phyloP scores from a whole-genome alignment of 92 coral and sea anemone genomes.

The Phymanthus crucifer region DNA sequence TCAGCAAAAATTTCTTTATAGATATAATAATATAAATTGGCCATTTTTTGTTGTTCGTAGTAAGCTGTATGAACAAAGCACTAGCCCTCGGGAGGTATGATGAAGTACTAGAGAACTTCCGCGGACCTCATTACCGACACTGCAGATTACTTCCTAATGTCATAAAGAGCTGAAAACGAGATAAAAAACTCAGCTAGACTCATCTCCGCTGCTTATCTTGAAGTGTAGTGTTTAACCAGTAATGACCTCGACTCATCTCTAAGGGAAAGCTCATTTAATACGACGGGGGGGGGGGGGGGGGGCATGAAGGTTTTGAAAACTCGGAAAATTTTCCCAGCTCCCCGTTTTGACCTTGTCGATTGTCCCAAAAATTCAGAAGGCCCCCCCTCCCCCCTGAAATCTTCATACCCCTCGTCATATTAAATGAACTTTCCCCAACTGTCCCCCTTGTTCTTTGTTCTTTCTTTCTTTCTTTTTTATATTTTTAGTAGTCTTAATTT shows the following conservation, averaged over 20 bases:
- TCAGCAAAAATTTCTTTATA: too few species aligned
- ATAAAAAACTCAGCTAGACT: slow-evolving; percentile 3
- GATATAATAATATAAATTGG: neutral
- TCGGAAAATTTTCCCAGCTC: too few species aligned
- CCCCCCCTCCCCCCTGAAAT: too few species aligned
- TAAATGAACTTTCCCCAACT: too few species aligned
- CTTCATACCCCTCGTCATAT: too few species aligned
- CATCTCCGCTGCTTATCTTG: slow-evolving; percentile 24
- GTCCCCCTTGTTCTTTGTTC: neutral
- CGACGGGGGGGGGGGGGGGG: too few species aligned
- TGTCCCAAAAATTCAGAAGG: too few species aligned
- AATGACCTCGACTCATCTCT: slow-evolving; percentile 14
- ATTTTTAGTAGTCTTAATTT: neutral
- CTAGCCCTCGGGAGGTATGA: slow-evolving; percentile 26
- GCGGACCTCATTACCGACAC: slow-evolving; percentile 18
- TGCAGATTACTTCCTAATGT: slow-evolving; percentile 22
- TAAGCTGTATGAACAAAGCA: neutral
- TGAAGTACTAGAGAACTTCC: slow-evolving; percentile 23
- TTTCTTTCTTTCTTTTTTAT: neutral
- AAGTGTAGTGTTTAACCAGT: slow-evolving; percentile 28
- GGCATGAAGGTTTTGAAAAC: too few species aligned
- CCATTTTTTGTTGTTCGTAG: neutral
- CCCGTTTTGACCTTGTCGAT: too few species aligned
- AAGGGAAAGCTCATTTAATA: too few species aligned
- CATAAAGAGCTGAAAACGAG: slow-evolving; percentile 6